Evolutionary conservation across 2,797 vertebrate species (phyloP), one percentile per base, ranked within the genome.

Genomic region (Enteromius radiatus): DNA sequence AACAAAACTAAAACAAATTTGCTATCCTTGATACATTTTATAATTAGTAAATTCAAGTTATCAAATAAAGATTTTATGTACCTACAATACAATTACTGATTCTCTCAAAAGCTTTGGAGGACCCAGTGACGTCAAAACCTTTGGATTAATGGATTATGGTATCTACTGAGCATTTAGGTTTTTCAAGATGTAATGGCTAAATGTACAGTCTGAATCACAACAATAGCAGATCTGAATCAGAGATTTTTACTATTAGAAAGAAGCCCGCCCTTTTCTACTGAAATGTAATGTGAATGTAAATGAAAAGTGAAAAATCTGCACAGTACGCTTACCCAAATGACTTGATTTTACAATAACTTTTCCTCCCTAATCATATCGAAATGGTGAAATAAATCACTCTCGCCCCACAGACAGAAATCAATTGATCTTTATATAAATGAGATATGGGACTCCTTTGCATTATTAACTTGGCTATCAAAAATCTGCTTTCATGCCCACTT

Each of bases 351-450:
- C 47, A 28, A 67, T 75, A 82, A 68, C 63, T 36, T 77, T 68
- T 77, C 49, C 38, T 33, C 26, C 28, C 21, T 83, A 83, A 83
- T 77, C 74, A 61, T 36, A 26, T 3, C 36, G 21, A 82, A 76
- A 76, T 56, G 64, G 64, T 77, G 63, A 69, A 83, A 83, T 83
- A 83, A 83, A 83, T 83, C 81, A 70, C 49, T 77, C 28, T 47
- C 10, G 11, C 17, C 4, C 26, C 73, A 76, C 49, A 33, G 74
- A 61, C 41, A 61, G 73, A 68, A 83, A 77, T 77, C 81, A 83
- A 70, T 77, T 77, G 74, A 83, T 83, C 81, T 83, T 83, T 70
- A 77, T 63, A 36, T 49, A 67, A 67, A 49, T 76, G 71, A 65
- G 36, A 76, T 67, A 56, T 28, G 59, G 33, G 31, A 67, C 15